These are phyloP conservation scores for Nesoenas mayeri DNA, from an alignment of 2,113 vertebrate genomes.

Conservation along the genomic window DNA sequence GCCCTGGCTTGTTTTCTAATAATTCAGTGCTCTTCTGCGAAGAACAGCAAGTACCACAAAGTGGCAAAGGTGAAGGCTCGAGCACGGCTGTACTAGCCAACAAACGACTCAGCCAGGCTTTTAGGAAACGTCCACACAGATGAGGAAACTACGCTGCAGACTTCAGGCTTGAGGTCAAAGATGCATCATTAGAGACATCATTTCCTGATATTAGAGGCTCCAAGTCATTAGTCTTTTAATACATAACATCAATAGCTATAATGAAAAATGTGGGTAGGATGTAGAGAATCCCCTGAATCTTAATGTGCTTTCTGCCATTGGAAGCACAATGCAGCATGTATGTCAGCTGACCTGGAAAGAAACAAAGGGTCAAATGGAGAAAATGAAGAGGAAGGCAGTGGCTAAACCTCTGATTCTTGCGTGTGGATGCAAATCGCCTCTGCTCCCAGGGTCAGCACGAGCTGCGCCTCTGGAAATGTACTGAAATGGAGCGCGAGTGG, in stretches of 20 bases:
- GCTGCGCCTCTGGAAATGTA: background rate
- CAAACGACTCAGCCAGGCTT: constrained; percentile 7
- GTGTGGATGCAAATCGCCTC: background rate
- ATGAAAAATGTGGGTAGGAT: constrained; percentile 41
- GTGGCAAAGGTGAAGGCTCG: background rate
- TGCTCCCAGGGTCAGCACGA: background rate
- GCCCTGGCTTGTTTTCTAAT: background rate
- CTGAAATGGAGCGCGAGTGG: background rate
- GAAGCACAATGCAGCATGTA: background rate
- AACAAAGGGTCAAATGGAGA: background rate
- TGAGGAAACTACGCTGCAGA: background rate
- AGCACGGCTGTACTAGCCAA: background rate
- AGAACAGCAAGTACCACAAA: background rate
- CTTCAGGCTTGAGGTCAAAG: constrained; percentile 50
- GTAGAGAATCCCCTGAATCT: constrained; percentile 31
- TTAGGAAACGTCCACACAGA: constrained; percentile 1
- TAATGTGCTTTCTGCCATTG: constrained; percentile 12
- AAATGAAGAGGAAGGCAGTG: constrained; percentile 1
- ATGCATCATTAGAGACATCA: constrained; percentile 40
- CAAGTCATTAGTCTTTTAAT: constrained; percentile 64
- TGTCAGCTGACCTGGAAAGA: constrained; percentile 7
- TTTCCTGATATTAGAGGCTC: constrained; percentile 56
- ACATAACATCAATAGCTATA: constrained; percentile 57
- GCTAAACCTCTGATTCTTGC: background rate
- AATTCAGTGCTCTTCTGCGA: background rate